Evolutionary conservation across 2,888 invertebrate species (phyloP).

Genomic region (Hypena proboscidalis): DNA sequence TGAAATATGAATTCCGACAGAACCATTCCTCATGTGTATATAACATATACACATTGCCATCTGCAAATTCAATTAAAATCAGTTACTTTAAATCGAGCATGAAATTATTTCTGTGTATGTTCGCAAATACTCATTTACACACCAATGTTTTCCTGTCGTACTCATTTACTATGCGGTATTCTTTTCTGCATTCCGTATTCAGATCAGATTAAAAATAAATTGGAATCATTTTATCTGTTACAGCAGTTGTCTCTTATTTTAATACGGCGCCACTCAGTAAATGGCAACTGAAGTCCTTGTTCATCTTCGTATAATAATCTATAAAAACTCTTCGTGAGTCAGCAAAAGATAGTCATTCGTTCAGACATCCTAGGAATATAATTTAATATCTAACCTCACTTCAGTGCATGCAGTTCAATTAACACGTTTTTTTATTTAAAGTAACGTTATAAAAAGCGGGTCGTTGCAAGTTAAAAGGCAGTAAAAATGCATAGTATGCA

Average conservation of each 20-base stretch:
- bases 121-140: constrained; percentile 12
- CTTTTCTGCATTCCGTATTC: too few species aligned
- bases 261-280: too few species aligned
- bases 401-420: too few species aligned
- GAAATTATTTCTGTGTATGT: constrained; percentile 14
- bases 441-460: constrained; percentile 22
- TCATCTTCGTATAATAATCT: too few species aligned
- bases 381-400: too few species aligned
- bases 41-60: constrained; percentile 2
- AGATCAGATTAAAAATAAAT: too few species aligned
- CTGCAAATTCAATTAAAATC: constrained; percentile 24
- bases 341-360: too few species aligned
- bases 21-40: neutral
- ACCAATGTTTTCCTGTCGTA: constrained; percentile 4
- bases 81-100: constrained; percentile 18
- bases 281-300: too few species aligned
- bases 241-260: too few species aligned
- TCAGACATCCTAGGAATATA: too few species aligned
- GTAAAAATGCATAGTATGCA: constrained; percentile 44
- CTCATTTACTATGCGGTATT: constrained; percentile 7
- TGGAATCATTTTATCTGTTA: too few species aligned
- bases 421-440: constrained; percentile 24
- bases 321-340: too few species aligned
- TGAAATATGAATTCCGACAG: neutral
- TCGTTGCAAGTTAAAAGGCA: constrained; percentile 17